phyloP scores from a whole-genome alignment of 2,113 vertebrate species.

The Arizona elegans region DNA sequence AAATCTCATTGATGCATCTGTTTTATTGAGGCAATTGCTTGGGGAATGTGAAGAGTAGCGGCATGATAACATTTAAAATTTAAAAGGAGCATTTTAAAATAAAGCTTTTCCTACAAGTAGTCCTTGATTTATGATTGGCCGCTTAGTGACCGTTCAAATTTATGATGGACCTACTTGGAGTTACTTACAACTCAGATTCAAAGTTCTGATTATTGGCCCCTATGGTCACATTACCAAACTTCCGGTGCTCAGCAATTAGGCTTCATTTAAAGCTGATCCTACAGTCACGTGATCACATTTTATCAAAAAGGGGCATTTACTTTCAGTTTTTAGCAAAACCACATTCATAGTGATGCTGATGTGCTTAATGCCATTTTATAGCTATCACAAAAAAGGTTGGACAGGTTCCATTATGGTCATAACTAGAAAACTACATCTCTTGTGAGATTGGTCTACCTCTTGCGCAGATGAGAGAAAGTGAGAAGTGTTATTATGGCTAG shows the following conservation, averaged over 20 bases:
- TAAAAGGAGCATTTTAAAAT: not conserved
- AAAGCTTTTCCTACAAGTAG: not conserved
- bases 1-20: not conserved
- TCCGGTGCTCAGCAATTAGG: not conserved
- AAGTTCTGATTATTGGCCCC: not conserved
- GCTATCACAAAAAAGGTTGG: too few species aligned
- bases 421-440: not conserved
- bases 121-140: not conserved
- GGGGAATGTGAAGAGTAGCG: not conserved
- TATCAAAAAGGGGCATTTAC: too few species aligned
- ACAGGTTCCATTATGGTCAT: too few species aligned
- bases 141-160: not conserved
- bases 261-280: not conserved
- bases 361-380: too few species aligned
- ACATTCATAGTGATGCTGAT: too few species aligned
- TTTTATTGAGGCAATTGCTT: not conserved
- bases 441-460: not conserved
- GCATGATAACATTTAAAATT: not conserved
- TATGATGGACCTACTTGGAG: not conserved
- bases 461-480: not conserved
- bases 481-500: not conserved
- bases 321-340: too few species aligned
- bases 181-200: not conserved
- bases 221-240: not conserved
- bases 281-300: too few species aligned